These are phyloP conservation scores for Stigmatopora nigra DNA, from an alignment of 2,113 vertebrate genomes.

Conservation along the genomic window DNA sequence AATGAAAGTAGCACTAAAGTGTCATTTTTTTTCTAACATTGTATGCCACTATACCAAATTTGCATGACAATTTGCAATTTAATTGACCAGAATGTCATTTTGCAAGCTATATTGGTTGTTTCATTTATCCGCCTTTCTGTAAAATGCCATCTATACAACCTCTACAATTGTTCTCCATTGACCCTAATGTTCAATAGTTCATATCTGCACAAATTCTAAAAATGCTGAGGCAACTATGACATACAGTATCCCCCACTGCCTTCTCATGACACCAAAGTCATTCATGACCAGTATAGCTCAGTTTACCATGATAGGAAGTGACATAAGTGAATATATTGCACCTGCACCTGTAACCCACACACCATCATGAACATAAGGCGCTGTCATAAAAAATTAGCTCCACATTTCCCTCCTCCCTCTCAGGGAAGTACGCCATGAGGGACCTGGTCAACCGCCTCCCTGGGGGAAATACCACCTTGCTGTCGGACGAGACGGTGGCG, in stretches of 20 bases:
- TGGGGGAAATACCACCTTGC: slow-evolving; percentile 76
- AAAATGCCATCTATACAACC: too few relatives aligned
- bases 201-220: too few relatives aligned
- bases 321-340: background rate
- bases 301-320: background rate
- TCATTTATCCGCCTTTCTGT: too few relatives aligned
- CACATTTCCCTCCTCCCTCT: slow-evolving; percentile 5
- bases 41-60: too few relatives aligned
- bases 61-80: too few relatives aligned
- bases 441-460: slow-evolving; percentile 95
- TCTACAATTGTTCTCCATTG: too few relatives aligned
- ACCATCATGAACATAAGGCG: background rate
- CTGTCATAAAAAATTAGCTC: background rate
- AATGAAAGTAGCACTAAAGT: too few relatives aligned
- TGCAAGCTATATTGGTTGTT: too few relatives aligned
- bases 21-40: too few relatives aligned
- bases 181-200: too few relatives aligned
- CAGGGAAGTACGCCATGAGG: slow-evolving; percentile 96
- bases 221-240: too few relatives aligned
- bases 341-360: background rate
- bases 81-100: too few relatives aligned
- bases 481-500: slow-evolving; percentile 90
- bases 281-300: background rate
- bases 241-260: background rate
- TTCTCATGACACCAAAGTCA: background rate